Evolutionary conservation across 2,888 invertebrate species (phyloP).

Genomic region (Drosophila mulleri): DNA sequence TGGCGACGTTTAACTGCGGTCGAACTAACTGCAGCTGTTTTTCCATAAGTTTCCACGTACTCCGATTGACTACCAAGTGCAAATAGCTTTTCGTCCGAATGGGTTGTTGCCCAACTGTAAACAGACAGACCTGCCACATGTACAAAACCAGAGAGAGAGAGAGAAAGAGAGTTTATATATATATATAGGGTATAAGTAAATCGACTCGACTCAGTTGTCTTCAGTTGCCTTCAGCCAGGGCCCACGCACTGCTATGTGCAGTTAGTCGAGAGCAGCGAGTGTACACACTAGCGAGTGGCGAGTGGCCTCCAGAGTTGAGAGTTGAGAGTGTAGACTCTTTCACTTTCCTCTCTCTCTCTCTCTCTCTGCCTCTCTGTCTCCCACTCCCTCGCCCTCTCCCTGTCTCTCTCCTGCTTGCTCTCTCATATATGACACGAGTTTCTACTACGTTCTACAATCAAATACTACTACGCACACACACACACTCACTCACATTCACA

Average conservation of each 20-base stretch:
- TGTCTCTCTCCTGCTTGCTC: not conserved
- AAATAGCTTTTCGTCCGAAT: slow-evolving; percentile 1
- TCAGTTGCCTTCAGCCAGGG: slow-evolving; percentile 4
- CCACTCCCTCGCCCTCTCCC: not conserved
- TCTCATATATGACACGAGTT: slow-evolving; percentile 14
- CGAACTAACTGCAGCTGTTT: slow-evolving; percentile 47
- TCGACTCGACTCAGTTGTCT: not conserved
- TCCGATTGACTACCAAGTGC: not conserved
- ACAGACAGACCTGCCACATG: not conserved
- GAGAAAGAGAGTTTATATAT: not conserved
- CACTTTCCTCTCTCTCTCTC: not conserved
- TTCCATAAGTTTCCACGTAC: slow-evolving; percentile 14
- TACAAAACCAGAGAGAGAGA: not conserved
- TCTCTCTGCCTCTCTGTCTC: slow-evolving; percentile 1
- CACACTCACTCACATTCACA: slow-evolving; percentile 25
- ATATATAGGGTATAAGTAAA: not conserved
- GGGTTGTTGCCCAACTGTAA: not conserved
- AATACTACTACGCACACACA: slow-evolving; percentile 70
- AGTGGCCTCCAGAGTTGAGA: slow-evolving; percentile 10
- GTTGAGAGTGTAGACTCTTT: slow-evolving; percentile 2
- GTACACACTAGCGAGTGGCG: slow-evolving; percentile 31
- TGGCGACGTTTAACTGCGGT: slow-evolving; percentile 24
- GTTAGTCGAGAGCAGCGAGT: slow-evolving; percentile 20
- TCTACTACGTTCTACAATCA: slow-evolving; percentile 79
- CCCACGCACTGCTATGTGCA: slow-evolving; percentile 6